Evolutionary conservation across 2,888 invertebrate genomes (phyloP), one percentile per base, ranked within the genome.

Genomic region (Poecilobothrus nobilitatus): DNA sequence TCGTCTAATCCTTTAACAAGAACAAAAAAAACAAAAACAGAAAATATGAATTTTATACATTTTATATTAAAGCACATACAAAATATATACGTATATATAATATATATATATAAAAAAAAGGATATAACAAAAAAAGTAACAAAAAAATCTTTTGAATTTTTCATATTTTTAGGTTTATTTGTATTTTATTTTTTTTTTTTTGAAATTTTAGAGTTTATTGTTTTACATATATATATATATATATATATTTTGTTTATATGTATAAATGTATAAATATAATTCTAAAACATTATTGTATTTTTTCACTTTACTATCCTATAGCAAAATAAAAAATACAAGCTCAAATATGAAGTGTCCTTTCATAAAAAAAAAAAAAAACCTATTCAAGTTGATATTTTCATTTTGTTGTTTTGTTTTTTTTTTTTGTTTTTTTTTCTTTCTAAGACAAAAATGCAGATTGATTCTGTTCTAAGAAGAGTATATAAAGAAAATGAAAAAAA

Each of bases 341-440:
- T 53, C 53, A 53, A 53, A 15, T 53, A 53, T 53, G 53, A 53
- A 53, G 53, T 53, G 53, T 53, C 53, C 53, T 53, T 53, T 37
- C 15, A 18, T 4, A 27, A 27, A 27, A 27, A 27, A 27, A 27
- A 27, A 27, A 53, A 53, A n/a, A 5, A 53, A 15, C 18, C 53
- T 53, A 53, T 53, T 53, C 53, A 53, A 15, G 27, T 27, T 27
- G n/a, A n/a, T n/a, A n/a, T n/a, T n/a, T n/a, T n/a, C n/a, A n/a
- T n/a, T n/a, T n/a, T n/a, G n/a, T 44, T 6, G 12, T 44, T 44
- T 12, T 44, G 44, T 15, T 44, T 44, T 3, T 9, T 44, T 44
- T 44, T 44, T n/a, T 44, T 44, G 12, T 44, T 44, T 44, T 44
- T 44, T 44, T 44, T 44, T 15, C 6, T 15, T 12, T 12, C 12